A percentile compares a stretch with the other conserved stretches of the same genome.
Conservation (phyloP, 37 sponge, comb jelly and placozoan species). For the Diacarnus erythraeanus region DNA sequence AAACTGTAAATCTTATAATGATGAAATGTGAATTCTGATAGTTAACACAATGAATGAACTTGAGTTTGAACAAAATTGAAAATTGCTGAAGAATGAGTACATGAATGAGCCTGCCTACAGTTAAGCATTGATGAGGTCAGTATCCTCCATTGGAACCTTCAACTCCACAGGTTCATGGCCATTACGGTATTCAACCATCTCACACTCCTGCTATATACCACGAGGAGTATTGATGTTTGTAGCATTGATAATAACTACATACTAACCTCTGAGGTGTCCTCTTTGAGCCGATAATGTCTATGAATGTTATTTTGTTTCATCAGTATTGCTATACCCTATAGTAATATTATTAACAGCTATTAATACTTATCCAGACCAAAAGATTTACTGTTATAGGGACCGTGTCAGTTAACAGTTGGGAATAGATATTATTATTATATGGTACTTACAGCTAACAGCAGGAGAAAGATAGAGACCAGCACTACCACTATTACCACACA, state of each 20-base stretch:
- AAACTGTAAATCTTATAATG: too few relatives aligned
- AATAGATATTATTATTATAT: too few relatives aligned
- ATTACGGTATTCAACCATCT: not conserved
- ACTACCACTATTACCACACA: conserved; percentile 13
- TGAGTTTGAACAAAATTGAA: too few relatives aligned
- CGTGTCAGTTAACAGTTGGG: too few relatives aligned
- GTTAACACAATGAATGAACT: too few relatives aligned
- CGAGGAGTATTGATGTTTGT: not conserved
- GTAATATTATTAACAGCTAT: not conserved
- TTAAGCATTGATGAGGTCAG: not conserved
- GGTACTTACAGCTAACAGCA: conserved; percentile 31
- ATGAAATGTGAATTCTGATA: too few relatives aligned
- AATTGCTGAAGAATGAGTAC: too few relatives aligned
- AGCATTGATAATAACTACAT: not conserved
- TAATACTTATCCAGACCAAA: not conserved
- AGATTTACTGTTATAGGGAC: too few relatives aligned
- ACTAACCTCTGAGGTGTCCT: not conserved
- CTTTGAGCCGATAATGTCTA: not conserved
- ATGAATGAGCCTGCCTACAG: too few relatives aligned
- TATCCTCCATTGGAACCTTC: not conserved
- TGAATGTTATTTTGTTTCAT: not conserved
- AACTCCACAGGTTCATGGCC: not conserved
- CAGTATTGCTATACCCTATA: not conserved
- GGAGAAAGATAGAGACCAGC: conserved; percentile 9
- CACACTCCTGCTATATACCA: not conserved